Evolutionary conservation across 2,113 vertebrate species (phyloP).

Genomic region (Indicator maculatus): DNA sequence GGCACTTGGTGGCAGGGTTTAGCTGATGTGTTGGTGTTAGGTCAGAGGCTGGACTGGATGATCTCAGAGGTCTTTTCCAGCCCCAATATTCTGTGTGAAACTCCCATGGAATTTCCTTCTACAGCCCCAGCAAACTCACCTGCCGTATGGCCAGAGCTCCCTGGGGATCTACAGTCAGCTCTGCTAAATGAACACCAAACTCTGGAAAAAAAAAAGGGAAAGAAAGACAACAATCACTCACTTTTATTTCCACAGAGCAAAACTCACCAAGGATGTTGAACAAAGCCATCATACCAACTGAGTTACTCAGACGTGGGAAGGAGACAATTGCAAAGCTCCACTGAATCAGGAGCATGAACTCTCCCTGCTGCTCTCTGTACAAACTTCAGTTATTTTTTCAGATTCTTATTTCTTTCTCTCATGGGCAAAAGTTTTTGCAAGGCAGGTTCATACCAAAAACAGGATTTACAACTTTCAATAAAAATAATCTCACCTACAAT

Average conservation of each 20-base stretch:
- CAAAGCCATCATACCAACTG: background rate
- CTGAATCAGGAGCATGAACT: background rate
- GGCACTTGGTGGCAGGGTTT: too few species aligned
- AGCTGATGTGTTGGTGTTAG: too few species aligned
- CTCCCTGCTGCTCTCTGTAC: background rate
- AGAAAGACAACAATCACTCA: background rate
- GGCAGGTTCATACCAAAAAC: background rate
- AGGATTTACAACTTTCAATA: background rate
- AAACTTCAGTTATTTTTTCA: background rate
- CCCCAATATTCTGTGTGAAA: background rate
- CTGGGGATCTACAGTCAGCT: constrained; percentile 94
- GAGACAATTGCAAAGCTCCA: background rate
- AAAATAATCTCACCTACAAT: too few species aligned
- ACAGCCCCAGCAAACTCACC: constrained; percentile 74
- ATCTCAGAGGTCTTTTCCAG: too few species aligned
- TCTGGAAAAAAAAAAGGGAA: constrained; percentile 74
- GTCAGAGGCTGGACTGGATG: too few species aligned
- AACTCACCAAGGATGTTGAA: background rate
- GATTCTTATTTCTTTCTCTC: background rate
- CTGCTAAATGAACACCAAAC: constrained; percentile 97
- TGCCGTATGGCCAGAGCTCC: constrained; percentile 95
- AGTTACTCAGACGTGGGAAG: background rate
- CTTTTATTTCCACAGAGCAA: background rate
- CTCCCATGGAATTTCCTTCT: background rate
- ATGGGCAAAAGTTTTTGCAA: background rate